These are phyloP conservation scores for Lytechinus pictus DNA, from an alignment of 35 echinoderm and acorn worm genomes.

Conservation along the genomic window DNA sequence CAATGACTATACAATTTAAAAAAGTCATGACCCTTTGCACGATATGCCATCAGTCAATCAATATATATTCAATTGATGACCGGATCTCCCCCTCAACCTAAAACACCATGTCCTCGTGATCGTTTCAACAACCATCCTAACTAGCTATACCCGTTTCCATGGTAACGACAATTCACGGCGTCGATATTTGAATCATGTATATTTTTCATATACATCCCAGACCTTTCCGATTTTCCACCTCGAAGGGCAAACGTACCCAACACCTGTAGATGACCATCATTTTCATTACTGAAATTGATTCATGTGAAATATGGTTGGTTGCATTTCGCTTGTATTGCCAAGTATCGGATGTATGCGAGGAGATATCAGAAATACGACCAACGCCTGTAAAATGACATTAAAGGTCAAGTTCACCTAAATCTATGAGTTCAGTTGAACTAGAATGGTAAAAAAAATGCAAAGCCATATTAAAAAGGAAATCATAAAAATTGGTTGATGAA, in stretches of 20 bases:
- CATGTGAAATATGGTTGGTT: background rate
- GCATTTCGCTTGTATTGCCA: background rate
- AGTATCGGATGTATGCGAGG: background rate
- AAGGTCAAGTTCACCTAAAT: no score
- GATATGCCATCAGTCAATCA: background rate
- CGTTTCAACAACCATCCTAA: background rate
- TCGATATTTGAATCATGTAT: background rate
- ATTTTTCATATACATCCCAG: background rate
- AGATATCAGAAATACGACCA: background rate
- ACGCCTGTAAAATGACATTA: background rate
- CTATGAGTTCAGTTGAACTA: no score
- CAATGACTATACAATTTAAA: background rate
- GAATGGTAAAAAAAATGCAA: no score
- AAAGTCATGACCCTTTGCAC: background rate
- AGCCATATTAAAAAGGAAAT: no score
- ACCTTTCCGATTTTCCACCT: conserved; percentile 17
- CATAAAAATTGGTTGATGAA: no score
- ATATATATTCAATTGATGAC: background rate
- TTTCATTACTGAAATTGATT: background rate
- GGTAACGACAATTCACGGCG: background rate
- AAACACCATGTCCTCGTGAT: background rate
- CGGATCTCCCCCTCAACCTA: background rate
- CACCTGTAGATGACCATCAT: background rate
- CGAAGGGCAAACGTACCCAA: background rate
- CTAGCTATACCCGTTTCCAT: background rate